These are phyloP conservation scores for Hartigia nigra DNA, from an alignment of 2,888 invertebrate genomes.

Conservation along the genomic window DNA sequence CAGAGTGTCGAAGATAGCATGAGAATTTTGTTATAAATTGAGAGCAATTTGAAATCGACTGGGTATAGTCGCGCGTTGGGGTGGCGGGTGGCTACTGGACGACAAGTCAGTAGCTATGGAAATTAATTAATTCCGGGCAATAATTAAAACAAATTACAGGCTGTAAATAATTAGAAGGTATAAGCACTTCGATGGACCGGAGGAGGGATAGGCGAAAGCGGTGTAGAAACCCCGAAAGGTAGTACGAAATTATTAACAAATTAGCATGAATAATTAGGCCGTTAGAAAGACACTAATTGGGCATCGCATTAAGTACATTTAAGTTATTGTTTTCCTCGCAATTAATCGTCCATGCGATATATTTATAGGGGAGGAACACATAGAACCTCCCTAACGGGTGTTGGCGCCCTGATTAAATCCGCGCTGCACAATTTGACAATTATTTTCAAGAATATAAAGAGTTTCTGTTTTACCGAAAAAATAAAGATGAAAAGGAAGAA, in stretches of 20 bases:
- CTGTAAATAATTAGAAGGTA: slow-evolving; percentile 21
- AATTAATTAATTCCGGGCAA: slow-evolving; percentile 22
- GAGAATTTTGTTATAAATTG: slow-evolving; percentile 8
- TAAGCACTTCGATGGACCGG: background rate
- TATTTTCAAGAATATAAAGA: background rate
- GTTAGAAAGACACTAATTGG: slow-evolving; percentile 46
- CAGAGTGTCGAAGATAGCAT: background rate
- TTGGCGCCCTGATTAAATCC: background rate
- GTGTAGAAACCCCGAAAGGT: background rate
- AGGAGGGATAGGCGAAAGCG: background rate
- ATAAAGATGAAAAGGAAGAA: background rate
- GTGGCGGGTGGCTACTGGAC: background rate
- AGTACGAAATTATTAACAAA: slow-evolving; percentile 39
- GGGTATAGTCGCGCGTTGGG: background rate
- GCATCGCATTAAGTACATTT: slow-evolving; percentile 32
- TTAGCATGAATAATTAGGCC: slow-evolving; percentile 45
- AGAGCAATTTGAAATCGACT: background rate
- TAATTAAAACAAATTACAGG: slow-evolving; percentile 27
- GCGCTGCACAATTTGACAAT: background rate
- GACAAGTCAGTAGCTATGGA: background rate
- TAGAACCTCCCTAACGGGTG: background rate
- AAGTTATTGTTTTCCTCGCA: slow-evolving; percentile 38
- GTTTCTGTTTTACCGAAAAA: background rate
- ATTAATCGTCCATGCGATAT: slow-evolving; percentile 21
- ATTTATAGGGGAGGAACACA: background rate